Evolutionary conservation across 2,797 vertebrate species (phyloP), one percentile per base, ranked within the genome.

Genomic region (Artibeus jamaicensis): DNA sequence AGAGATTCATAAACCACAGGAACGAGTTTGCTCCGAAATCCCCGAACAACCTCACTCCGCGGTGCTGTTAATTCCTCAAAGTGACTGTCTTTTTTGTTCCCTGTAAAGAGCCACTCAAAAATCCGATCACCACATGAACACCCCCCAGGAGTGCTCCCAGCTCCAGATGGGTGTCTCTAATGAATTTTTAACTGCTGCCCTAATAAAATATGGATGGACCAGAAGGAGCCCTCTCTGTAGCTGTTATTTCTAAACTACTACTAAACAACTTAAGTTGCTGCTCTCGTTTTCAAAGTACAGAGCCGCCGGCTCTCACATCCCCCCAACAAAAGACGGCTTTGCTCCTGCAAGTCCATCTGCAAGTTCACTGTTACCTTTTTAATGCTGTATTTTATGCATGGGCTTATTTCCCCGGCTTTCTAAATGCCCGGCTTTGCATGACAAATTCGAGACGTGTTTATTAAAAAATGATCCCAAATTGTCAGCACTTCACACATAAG

Each of bases 191-290:
- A 95, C 94, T 85, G 86, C 84, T 88, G 91, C 78, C 92, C 96
- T 96, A 50, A 97, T 97, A 92, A 98, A 96, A 98, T 50, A 97
- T 97, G 74, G 84, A 97, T 90, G 96, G 90, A 0, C 22, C 83
- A 97, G 96, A 97, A 71, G 93, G 96, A 96, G 73, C 9, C 24
- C 89, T 79, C 0, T 5, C 94, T 48, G 44, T 26, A n/a, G 7
- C 91, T 95, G 42, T 89, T 93, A 82, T 94, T 93, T 81, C 74
- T 50, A 86, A 96, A n/a, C n/a, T n/a, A 92, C 92, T 91, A 89
- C 86, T 82, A 59, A 73, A 62, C 94, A 89, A 94, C 89, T 86
- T 68, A 67, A 84, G 91, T 91, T 93, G 95, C 96, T 95, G 46
- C 46, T 48, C 70, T 89, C 83, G 29, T 78, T 77, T 82, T 53